Evolutionary conservation across 1,140 invertebrate genomes (phyloP).

Genomic region (Acromyrmex heyeri): DNA sequence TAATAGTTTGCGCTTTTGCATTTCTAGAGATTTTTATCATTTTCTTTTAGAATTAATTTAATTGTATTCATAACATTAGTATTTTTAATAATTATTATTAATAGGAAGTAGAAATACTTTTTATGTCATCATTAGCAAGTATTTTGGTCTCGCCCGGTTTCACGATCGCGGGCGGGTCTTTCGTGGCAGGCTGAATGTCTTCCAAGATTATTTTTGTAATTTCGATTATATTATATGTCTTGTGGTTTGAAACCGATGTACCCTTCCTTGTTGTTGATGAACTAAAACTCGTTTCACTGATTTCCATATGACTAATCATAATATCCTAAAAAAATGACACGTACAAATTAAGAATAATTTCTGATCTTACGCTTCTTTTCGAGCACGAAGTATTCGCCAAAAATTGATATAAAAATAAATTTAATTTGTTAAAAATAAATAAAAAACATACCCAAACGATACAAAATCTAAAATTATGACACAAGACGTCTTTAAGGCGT

Average conservation of each 20-base stretch:
- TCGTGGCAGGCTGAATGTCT: constrained; percentile 62
- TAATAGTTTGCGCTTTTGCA: neutral
- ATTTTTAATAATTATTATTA: constrained; percentile 1
- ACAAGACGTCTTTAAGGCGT: too few relatives aligned
- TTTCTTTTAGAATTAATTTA: neutral
- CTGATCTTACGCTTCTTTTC: neutral
- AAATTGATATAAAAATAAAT: neutral
- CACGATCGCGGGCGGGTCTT: constrained; percentile 14
- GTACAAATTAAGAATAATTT: neutral
- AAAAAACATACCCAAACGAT: too few relatives aligned
- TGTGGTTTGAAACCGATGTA: constrained; percentile 60
- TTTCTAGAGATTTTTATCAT: neutral
- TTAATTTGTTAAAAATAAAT: neutral
- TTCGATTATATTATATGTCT: constrained; percentile 68
- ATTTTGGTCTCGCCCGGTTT: constrained; percentile 44
- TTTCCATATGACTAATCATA: constrained; percentile 68
- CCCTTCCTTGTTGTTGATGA: constrained; percentile 75
- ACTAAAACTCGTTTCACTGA: constrained; percentile 74
- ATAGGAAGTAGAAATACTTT: neutral
- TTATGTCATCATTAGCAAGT: constrained; percentile 31
- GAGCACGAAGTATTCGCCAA: neutral
- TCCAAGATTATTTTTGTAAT: constrained; percentile 72
- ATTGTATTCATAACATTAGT: neutral
- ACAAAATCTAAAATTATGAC: too few relatives aligned
- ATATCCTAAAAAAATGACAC: neutral